A percentile compares a stretch with the other conserved stretches of the same genome.
phyloP scores from a whole-genome alignment of 2,113 vertebrate genomes.

The Scartelaos histophorus region DNA sequence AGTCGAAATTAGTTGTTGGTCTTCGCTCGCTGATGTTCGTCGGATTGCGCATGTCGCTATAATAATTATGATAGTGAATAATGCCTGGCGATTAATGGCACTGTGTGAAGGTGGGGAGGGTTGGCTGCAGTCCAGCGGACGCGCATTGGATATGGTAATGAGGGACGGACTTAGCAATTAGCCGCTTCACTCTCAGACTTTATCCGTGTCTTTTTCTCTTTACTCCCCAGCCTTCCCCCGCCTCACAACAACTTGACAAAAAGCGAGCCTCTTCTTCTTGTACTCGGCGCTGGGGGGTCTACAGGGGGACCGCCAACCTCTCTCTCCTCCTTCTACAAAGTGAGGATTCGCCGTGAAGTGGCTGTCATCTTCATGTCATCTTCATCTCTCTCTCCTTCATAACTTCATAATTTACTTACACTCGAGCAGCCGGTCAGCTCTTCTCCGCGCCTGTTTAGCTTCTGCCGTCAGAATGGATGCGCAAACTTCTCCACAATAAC shows the following conservation, averaged over 20 bases:
- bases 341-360: slow-evolving; percentile 51
- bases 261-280: slow-evolving; percentile 65
- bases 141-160: slow-evolving; percentile 94
- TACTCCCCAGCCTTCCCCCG: slow-evolving; percentile 73
- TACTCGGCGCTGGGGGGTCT: slow-evolving; percentile 77
- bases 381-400: slow-evolving; percentile 40
- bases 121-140: slow-evolving; percentile 90
- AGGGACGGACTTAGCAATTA: slow-evolving; percentile 93
- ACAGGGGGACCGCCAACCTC: slow-evolving; percentile 60
- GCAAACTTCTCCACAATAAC: slow-evolving; percentile 43
- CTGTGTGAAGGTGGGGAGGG: slow-evolving; percentile 74
- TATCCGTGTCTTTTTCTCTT: slow-evolving; percentile 80
- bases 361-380: slow-evolving; percentile 57
- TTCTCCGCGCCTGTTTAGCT: slow-evolving; percentile 1
- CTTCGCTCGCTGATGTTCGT: slow-evolving; percentile 69
- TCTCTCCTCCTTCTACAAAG: slow-evolving; percentile 37
- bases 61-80: slow-evolving; percentile 97
- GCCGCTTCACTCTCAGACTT: slow-evolving; percentile 83
- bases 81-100: slow-evolving; percentile 91
- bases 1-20: slow-evolving; percentile 74
- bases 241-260: slow-evolving; percentile 51
- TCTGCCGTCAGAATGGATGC: neutral
- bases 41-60: slow-evolving; percentile 89
- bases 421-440: slow-evolving; percentile 40
- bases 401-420: slow-evolving; percentile 29